Conservation (phyloP, 2,113 vertebrate species). For the Myodes glareolus region DNA sequence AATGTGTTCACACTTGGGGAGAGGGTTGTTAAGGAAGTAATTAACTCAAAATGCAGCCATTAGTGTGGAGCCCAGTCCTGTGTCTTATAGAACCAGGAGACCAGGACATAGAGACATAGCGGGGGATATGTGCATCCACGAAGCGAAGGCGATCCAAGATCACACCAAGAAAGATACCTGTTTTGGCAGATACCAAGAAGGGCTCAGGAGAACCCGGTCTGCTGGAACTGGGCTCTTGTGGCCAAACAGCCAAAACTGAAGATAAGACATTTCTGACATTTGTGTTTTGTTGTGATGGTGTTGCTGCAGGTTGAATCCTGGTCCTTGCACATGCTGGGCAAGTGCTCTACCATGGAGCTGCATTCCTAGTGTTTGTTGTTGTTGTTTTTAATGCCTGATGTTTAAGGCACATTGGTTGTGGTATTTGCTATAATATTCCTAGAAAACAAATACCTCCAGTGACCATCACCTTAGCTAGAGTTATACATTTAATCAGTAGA, state of each 20-base stretch:
- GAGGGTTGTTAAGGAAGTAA: background rate
- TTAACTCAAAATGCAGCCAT: background rate
- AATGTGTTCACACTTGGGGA: background rate
- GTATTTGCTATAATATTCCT: background rate
- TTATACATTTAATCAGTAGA: background rate
- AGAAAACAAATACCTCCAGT: background rate
- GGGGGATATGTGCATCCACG: background rate
- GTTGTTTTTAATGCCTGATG: background rate
- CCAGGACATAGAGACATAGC: background rate
- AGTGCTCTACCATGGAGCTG: background rate
- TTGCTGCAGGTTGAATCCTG: background rate
- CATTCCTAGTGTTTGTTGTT: background rate
- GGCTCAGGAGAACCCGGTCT: background rate
- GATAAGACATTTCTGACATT: background rate
- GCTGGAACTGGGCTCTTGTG: background rate
- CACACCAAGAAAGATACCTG: background rate
- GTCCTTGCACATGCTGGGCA: background rate
- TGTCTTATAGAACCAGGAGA: background rate
- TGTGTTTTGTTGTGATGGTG: background rate
- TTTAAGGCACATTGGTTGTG: background rate
- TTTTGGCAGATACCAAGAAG: background rate
- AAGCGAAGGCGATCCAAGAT: background rate
- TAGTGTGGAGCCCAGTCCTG: background rate
- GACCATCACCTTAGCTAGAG: background rate
- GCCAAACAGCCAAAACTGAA: background rate